A percentile compares a stretch with the other conserved stretches of the same genome.
Conservation (phyloP, 53 echinoderm and acorn worm genomes). For the Astropecten irregularis region DNA sequence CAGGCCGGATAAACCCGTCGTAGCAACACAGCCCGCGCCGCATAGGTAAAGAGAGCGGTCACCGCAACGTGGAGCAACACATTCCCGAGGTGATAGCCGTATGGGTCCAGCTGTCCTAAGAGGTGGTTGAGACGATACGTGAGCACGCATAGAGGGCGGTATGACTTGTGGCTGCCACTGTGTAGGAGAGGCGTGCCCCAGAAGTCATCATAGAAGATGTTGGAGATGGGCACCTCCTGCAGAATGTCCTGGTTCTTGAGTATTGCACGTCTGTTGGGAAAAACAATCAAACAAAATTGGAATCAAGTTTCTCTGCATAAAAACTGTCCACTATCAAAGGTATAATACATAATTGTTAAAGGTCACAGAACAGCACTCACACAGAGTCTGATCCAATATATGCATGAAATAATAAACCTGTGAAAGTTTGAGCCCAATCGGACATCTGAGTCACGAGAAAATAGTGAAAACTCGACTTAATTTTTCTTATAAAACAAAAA, state of each 20-base stretch:
- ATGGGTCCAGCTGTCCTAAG: slow-evolving; percentile 70
- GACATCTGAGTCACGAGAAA: too few species aligned
- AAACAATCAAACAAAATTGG: slow-evolving; percentile 1
- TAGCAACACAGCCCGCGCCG: slow-evolving; percentile 37
- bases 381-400: too few species aligned
- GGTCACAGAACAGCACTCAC: too few species aligned
- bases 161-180: slow-evolving; percentile 88
- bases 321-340: too few species aligned
- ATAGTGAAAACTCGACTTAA: too few species aligned
- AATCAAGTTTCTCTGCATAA: too few species aligned
- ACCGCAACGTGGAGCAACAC: slow-evolving; percentile 64
- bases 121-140: slow-evolving; percentile 78
- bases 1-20: slow-evolving; percentile 53
- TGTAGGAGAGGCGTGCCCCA: slow-evolving; percentile 82
- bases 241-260: slow-evolving; percentile 74
- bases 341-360: too few species aligned
- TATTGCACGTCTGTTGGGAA: slow-evolving; percentile 54
- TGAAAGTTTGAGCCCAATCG: too few species aligned
- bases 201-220: slow-evolving; percentile 83
- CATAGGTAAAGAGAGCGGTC: slow-evolving; percentile 64
- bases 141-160: slow-evolving; percentile 80
- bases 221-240: slow-evolving; percentile 59
- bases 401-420: too few species aligned
- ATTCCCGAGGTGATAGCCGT: slow-evolving; percentile 76
- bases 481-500: too few species aligned